Evolutionary conservation across 2,888 invertebrate species (phyloP), one percentile per base, ranked within the genome.

Genomic region (Hyalella azteca): DNA sequence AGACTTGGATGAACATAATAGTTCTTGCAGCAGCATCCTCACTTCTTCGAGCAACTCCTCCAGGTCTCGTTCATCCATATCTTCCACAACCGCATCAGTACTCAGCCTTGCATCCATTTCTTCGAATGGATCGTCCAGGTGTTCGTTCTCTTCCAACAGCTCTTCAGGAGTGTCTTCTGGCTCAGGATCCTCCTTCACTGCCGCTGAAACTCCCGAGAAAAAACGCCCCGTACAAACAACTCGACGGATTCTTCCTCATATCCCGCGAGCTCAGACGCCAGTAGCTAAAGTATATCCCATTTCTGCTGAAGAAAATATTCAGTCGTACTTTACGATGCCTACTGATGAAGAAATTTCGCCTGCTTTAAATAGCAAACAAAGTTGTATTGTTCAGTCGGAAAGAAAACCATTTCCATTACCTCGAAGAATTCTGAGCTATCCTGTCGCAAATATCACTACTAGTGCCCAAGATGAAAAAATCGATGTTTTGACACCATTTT

Each of bases 1-100:
- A 9, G 81, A 81, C 4, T 60, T 60, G 5, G 81, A 81, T 19
- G 75, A 75, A 29, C 75, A 75, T 45, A 75, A 75, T 29, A 75
- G 75, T 45, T 41, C 75, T n/a, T 75, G 75, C 45, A 75, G 75
- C n/a, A 75, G 75, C 45, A 75, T 75, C n/a, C 26, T 75, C 41
- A 75, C 75, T 1, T 26, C 40, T 4, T 75, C 75, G 11, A 75
- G 75, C 45, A 75, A 75, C 32, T 75, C 75, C 45, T 75, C 75
- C 22, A 22, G 75, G 45, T 75, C 75, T 39, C 40, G 75, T 45
- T 75, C 75, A 36, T 75, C 75, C 22, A 75, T 75, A 41, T 75
- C 75, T 22, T 75, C 75, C 29, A 75, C 41, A 15, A 75, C 75
- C 9, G 75, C 75, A 4, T 75, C 75, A 0, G 75, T 75, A 13